Percentiles rank a stretch among this genome's conserved stretches.
Evolutionary conservation across 1,140 invertebrate genomes (phyloP).

Genomic region (Lepidurus packardi): DNA sequence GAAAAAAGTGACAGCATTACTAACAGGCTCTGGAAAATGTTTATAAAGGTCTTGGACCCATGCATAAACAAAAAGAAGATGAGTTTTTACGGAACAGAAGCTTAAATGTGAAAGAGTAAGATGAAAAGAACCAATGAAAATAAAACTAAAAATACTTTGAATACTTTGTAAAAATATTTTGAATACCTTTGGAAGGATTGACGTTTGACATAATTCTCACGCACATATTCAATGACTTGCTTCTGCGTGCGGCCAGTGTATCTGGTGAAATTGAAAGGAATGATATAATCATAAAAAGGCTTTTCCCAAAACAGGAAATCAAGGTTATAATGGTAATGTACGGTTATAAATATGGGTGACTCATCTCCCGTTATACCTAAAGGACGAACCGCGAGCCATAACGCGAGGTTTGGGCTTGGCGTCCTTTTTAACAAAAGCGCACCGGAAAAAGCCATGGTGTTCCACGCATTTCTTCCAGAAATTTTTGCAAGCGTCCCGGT

Average conservation of each 20-base stretch:
- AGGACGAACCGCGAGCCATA: conserved; percentile 87
- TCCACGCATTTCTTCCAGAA: conserved; percentile 99
- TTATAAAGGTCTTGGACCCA: too few relatives aligned
- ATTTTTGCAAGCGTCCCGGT: conserved; percentile 96
- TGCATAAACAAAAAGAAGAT: too few relatives aligned
- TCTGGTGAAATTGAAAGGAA: conserved; percentile 50
- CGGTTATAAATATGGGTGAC: conserved; percentile 24
- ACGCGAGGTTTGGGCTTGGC: conserved; percentile 81
- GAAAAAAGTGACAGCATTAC: neutral
- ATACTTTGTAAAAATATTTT: neutral
- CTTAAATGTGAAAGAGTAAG: too few relatives aligned
- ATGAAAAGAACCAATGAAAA: conserved; percentile 7
- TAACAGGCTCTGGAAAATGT: too few relatives aligned
- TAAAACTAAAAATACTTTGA: too few relatives aligned
- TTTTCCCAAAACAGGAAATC: conserved; percentile 24
- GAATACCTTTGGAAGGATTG: conserved; percentile 84
- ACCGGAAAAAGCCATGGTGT: conserved; percentile 98
- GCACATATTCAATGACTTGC: conserved; percentile 94
- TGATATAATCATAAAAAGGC: conserved; percentile 33
- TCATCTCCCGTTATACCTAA: conserved; percentile 60
- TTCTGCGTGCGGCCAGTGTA: conserved; percentile 98
- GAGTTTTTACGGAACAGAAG: too few relatives aligned
- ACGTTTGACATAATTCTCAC: conserved; percentile 92
- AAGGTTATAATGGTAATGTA: neutral
- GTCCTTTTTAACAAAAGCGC: conserved; percentile 69